A percentile compares a stretch with the other conserved stretches of the same genome.
Conservation (phyloP, 2,113 vertebrate species). For the Rhegmatorhina hoffmannsi region DNA sequence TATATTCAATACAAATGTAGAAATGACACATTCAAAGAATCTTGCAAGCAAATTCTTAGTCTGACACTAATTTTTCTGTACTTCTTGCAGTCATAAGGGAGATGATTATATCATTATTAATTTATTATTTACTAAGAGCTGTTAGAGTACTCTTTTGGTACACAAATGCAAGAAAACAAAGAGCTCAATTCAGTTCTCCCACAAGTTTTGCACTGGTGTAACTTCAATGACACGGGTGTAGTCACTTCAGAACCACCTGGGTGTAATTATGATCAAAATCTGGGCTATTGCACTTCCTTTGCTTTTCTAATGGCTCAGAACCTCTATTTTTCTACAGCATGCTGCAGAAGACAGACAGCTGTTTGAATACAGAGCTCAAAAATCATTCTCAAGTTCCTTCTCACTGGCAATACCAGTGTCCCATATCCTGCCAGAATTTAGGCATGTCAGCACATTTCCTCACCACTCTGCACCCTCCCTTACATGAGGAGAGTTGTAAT, state of each 20-base stretch:
- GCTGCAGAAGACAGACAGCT: conserved; percentile 51
- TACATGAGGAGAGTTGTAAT: background rate
- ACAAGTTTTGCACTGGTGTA: conserved; percentile 48
- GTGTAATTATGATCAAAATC: conserved; percentile 65
- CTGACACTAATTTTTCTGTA: conserved; percentile 29
- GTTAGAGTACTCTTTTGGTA: conserved; percentile 50
- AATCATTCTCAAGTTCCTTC: conserved; percentile 35
- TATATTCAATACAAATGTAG: background rate
- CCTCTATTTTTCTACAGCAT: conserved; percentile 2
- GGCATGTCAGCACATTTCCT: background rate
- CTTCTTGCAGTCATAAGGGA: conserved; percentile 47
- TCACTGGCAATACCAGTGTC: background rate
- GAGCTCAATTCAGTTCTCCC: conserved; percentile 34
- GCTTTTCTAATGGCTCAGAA: conserved; percentile 49
- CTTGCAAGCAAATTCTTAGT: background rate
- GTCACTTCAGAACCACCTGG: conserved; percentile 69
- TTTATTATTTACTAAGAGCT: conserved; percentile 69
- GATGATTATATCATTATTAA: conserved; percentile 63
- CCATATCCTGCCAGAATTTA: background rate
- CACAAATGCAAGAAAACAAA: conserved; percentile 50
- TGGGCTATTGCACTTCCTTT: conserved; percentile 58
- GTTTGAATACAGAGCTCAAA: conserved; percentile 40
- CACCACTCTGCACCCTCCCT: background rate
- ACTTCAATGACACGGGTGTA: conserved; percentile 44
- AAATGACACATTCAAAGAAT: background rate